Percentiles rank a stretch among this genome's conserved stretches.
These are phyloP conservation scores for Halictus rubicundus DNA, from an alignment of 1,140 invertebrate genomes.

Conservation along the genomic window DNA sequence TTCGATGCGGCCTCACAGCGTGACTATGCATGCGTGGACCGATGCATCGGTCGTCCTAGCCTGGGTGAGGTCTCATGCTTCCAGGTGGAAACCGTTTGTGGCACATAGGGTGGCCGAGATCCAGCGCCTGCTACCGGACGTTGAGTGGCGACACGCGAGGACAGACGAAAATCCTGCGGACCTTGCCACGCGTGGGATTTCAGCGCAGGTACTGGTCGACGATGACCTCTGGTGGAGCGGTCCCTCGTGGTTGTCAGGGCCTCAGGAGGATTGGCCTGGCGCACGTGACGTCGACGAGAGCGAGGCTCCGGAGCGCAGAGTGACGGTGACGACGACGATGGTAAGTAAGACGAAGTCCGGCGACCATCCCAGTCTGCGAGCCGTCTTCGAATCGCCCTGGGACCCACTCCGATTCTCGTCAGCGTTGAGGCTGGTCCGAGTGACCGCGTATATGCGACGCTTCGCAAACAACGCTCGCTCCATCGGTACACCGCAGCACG, in stretches of 20 bases:
- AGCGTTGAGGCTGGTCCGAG: not conserved
- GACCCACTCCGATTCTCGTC: not conserved
- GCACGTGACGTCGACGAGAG: not conserved
- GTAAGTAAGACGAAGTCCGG: not conserved
- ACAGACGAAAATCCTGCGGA: not conserved
- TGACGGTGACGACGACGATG: not conserved
- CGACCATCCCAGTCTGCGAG: not conserved
- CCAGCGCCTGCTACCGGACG: not conserved
- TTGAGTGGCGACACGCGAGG: not conserved
- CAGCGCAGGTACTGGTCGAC: not conserved
- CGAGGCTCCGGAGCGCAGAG: not conserved
- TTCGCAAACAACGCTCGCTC: not conserved
- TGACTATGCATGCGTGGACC: not conserved
- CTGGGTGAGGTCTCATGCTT: not conserved
- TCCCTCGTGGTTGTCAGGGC: not conserved
- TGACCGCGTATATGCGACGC: not conserved
- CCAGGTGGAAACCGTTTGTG: slow-evolving; percentile 1
- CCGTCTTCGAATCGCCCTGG: not conserved
- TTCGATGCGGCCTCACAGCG: not conserved
- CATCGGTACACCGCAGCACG: too few relatives aligned
- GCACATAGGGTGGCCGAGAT: not conserved
- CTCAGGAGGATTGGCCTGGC: not conserved
- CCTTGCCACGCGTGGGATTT: not conserved
- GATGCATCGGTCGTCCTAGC: not conserved
- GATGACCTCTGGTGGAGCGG: not conserved